Evolutionary conservation across 2,888 invertebrate genomes (phyloP).

Genomic region (Strigamia maritima): DNA sequence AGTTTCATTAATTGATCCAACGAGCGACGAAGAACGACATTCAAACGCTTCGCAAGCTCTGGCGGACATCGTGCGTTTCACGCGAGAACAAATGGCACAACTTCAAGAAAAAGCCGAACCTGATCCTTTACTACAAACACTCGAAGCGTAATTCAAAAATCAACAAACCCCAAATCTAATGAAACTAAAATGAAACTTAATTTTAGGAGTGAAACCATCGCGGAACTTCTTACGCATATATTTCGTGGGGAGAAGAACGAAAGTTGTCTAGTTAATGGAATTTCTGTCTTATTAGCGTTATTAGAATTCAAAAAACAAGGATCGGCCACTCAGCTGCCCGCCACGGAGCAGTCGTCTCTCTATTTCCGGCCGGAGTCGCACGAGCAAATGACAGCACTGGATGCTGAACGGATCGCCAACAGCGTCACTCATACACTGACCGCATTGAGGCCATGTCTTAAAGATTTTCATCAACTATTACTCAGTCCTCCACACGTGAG

Average conservation of each 20-base stretch:
- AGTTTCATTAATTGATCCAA: conserved; percentile 63
- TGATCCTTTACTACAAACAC: conserved; percentile 68
- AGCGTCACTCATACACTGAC: conserved; percentile 63
- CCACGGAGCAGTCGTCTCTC: conserved; percentile 41
- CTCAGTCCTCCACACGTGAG: conserved; percentile 67
- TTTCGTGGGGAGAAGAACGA: conserved; percentile 61
- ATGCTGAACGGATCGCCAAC: conserved; percentile 59
- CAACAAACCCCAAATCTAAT: not conserved
- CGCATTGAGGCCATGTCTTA: conserved; percentile 65
- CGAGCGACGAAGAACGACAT: conserved; percentile 70
- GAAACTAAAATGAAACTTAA: conserved; percentile 41
- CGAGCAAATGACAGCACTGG: conserved; percentile 51
- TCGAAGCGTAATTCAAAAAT: conserved; percentile 64
- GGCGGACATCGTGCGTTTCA: conserved; percentile 74
- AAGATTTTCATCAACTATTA: conserved; percentile 66
- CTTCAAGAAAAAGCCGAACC: conserved; percentile 61
- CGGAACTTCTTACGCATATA: conserved; percentile 70
- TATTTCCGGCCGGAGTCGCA: conserved; percentile 50
- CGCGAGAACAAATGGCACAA: conserved; percentile 55
- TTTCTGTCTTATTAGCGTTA: conserved; percentile 72
- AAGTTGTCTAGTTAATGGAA: conserved; percentile 71
- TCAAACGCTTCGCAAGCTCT: conserved; percentile 83
- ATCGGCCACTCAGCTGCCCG: conserved; percentile 19
- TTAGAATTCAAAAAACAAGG: conserved; percentile 57
- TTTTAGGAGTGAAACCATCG: conserved; percentile 63